Percentiles rank a stretch among this genome's conserved stretches.
Evolutionary conservation across 1,140 invertebrate genomes (phyloP).

Genomic region (Drosophila takahashii): DNA sequence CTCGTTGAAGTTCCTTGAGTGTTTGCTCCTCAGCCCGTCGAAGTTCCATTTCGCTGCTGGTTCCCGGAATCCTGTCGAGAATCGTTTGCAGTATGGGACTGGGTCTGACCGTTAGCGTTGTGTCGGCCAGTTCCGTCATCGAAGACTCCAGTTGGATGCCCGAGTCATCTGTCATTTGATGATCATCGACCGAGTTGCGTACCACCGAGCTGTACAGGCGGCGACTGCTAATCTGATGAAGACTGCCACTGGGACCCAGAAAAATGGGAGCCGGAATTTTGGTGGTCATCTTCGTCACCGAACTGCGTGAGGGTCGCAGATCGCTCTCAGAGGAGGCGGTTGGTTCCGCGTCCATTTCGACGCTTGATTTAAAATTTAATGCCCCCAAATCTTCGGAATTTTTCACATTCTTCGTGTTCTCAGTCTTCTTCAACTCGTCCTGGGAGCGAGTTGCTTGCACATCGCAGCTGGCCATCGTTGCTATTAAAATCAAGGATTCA

Average conservation of each 20-base stretch:
- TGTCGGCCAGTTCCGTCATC: not conserved
- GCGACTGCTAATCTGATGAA: constrained; percentile 15
- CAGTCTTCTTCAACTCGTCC: constrained; percentile 31
- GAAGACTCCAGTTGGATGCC: constrained; percentile 46
- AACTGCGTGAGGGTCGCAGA: not conserved
- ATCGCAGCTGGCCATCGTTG: constrained; percentile 60
- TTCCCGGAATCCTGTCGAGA: constrained; percentile 8
- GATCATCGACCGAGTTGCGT: not conserved
- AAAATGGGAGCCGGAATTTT: constrained; percentile 53
- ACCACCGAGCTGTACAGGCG: constrained; percentile 42
- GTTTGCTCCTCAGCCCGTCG: constrained; percentile 46
- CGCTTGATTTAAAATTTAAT: not conserved
- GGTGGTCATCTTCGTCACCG: constrained; percentile 25
- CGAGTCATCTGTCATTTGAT: constrained; percentile 40
- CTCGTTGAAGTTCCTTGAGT: constrained; percentile 56
- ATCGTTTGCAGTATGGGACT: constrained; percentile 7
- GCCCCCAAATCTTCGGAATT: constrained; percentile 22
- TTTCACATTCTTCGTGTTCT: constrained; percentile 27
- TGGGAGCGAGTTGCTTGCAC: constrained; percentile 42
- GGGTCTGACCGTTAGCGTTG: not conserved
- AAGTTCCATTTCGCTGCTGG: constrained; percentile 19
- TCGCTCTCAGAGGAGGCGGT: not conserved
- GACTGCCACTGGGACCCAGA: constrained; percentile 9
- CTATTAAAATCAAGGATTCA: constrained; percentile 12
- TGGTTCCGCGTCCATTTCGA: not conserved